Percentiles rank a stretch among this genome's conserved stretches.
These are phyloP conservation scores for Elmis aenea DNA, from an alignment of 2,888 invertebrate species.

Conservation along the genomic window DNA sequence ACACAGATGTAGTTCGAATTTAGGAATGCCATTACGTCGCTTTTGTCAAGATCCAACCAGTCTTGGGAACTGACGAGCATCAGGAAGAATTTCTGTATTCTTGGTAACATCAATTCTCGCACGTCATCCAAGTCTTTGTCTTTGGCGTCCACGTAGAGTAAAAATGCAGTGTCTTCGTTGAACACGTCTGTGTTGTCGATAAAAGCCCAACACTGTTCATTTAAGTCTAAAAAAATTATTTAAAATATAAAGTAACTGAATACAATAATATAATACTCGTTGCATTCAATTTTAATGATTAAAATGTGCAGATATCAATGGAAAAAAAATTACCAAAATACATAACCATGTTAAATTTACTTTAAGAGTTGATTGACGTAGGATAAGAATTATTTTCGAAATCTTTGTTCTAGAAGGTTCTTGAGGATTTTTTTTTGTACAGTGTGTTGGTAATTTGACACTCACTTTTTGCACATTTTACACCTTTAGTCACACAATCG, in stretches of 20 bases:
- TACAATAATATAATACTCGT: neutral
- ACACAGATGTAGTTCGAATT: conserved; percentile 70
- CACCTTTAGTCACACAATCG: too few species aligned
- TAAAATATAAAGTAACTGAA: neutral
- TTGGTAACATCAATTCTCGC: conserved; percentile 66
- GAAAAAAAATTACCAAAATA: too few species aligned
- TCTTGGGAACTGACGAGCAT: conserved; percentile 71
- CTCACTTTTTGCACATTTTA: too few species aligned
- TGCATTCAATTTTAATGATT: too few species aligned
- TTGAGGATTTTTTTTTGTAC: too few species aligned
- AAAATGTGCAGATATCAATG: too few species aligned
- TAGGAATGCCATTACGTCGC: conserved; percentile 63
- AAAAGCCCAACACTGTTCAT: conserved; percentile 73
- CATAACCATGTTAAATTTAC: too few species aligned
- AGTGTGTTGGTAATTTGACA: too few species aligned
- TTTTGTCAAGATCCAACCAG: conserved; percentile 60
- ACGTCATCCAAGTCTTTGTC: conserved; percentile 54
- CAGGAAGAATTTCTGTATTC: conserved; percentile 71
- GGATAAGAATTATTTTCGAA: too few species aligned
- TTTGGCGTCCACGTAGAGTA: conserved; percentile 55
- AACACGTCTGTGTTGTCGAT: conserved; percentile 66
- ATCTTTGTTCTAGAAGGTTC: too few species aligned
- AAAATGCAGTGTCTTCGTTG: conserved; percentile 69
- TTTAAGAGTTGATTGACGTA: too few species aligned
- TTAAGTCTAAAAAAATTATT: conserved; percentile 54